These are phyloP conservation scores for Potorous gilbertii DNA, from an alignment of 2,797 vertebrate species.

Conservation along the genomic window DNA sequence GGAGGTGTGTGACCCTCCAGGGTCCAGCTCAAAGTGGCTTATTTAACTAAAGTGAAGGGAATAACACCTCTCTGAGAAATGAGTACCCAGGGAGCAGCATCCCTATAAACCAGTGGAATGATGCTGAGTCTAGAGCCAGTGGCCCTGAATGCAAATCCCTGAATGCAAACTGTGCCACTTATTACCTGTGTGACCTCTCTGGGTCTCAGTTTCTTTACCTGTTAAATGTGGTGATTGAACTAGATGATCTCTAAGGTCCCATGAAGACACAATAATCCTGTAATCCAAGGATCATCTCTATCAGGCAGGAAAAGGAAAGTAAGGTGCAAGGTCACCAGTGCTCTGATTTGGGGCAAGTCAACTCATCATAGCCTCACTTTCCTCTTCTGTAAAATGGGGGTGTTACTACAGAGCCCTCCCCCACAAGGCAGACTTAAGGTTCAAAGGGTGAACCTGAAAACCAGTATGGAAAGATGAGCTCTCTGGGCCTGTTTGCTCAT, in stretches of 20 bases:
- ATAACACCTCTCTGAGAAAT: no score
- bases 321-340: neutral
- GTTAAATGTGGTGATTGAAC: conserved; percentile 41
- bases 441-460: no score
- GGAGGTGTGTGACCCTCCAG: no score
- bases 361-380: neutral
- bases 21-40: no score
- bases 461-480: no score
- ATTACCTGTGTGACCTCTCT: conserved; percentile 48
- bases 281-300: neutral
- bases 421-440: no score
- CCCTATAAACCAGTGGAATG: neutral
- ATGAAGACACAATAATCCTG: neutral
- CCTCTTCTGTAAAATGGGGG: neutral
- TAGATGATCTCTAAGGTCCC: neutral
- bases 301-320: neutral
- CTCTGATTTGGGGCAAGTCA: neutral
- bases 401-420: neutral
- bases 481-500: no score
- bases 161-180: neutral
- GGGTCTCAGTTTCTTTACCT: conserved; percentile 52
- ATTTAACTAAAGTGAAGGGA: no score
- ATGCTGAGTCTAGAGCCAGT: conserved; percentile 17
- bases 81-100: no score
- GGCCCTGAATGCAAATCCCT: conserved; percentile 24